Evolutionary conservation across 1,140 invertebrate genomes (phyloP).

Genomic region (Lethrus apterus): DNA sequence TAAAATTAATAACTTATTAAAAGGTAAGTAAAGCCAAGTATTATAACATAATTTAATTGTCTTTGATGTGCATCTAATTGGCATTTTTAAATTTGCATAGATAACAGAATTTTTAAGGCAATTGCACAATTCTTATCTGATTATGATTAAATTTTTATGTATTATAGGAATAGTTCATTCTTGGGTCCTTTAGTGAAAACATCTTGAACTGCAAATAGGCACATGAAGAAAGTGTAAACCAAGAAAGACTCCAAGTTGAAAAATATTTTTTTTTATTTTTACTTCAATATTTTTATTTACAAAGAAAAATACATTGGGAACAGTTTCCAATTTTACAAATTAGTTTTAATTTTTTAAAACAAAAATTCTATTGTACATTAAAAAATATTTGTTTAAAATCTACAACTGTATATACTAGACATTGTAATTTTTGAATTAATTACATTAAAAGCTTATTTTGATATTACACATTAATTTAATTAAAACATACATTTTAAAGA

Average conservation of each 20-base stretch:
- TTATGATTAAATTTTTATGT: background rate
- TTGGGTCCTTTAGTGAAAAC: constrained; percentile 28
- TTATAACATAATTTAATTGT: background rate
- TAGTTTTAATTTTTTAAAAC: background rate
- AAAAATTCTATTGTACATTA: background rate
- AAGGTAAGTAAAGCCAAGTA: background rate
- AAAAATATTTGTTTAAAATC: too few species aligned
- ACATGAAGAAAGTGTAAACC: background rate
- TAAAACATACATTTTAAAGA: background rate
- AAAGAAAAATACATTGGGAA: constrained; percentile 1
- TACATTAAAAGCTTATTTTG: constrained; percentile 13
- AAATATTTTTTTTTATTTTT: constrained; percentile 6
- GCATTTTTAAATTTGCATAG: background rate
- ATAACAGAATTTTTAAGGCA: background rate
- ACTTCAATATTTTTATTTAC: constrained; percentile 4
- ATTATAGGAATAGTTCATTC: constrained; percentile 32
- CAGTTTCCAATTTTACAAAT: background rate
- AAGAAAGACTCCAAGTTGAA: background rate
- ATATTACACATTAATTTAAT: background rate
- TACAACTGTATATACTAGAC: constrained; percentile 10
- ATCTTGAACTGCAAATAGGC: background rate
- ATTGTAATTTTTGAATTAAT: constrained; percentile 3
- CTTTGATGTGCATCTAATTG: background rate
- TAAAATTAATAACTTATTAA: background rate
- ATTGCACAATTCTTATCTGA: background rate